Conservation (phyloP, 2,797 vertebrate species). For the Okamejei kenojei region DNA sequence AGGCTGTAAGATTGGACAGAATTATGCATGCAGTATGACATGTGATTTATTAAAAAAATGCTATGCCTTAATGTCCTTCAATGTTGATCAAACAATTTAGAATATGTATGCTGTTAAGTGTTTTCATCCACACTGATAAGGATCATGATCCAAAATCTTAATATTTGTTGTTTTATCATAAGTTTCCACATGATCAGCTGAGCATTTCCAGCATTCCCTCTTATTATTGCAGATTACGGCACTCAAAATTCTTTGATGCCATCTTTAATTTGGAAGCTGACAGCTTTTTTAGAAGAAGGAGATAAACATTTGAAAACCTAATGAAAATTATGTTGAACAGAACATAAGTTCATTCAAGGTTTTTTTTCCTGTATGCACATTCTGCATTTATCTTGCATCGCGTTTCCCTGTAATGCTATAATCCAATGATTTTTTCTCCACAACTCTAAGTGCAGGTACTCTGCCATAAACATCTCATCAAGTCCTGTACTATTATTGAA, state of each 20-base stretch:
- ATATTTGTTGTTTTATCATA: no score
- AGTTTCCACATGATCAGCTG: no score
- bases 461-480: no score
- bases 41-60: not conserved
- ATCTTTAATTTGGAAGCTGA: no score
- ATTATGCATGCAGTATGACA: not conserved
- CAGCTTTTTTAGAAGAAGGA: no score
- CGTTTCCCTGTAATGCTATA: not conserved
- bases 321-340: not conserved
- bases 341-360: not conserved
- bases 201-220: no score
- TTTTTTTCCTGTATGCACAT: not conserved
- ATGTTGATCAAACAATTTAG: not conserved
- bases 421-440: not conserved
- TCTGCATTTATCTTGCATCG: not conserved
- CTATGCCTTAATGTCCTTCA: not conserved
- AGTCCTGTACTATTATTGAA: not conserved
- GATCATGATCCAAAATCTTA: no score
- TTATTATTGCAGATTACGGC: no score
- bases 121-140: not conserved
- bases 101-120: not conserved
- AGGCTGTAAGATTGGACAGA: not conserved
- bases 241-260: no score
- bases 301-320: not conserved
- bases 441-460: not conserved